Evolutionary conservation across 2,113 vertebrate genomes (phyloP), one percentile per base, ranked within the genome.

Genomic region (Xenus cinereus): DNA sequence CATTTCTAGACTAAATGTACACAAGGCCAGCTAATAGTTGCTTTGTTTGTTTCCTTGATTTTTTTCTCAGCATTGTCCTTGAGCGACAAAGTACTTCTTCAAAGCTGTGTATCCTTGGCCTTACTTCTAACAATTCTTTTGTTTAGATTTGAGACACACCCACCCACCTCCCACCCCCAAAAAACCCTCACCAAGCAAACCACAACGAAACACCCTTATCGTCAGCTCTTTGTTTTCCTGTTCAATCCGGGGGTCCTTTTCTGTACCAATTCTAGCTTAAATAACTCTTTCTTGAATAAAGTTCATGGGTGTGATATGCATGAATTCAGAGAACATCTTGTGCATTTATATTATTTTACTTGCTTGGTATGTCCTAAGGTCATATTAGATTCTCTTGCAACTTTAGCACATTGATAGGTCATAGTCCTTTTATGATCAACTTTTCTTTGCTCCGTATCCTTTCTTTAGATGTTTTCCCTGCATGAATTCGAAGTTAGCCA

Each of bases 161-260:
- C 9, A 5, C 14, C 2, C 6, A 6, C 18, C 3, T 5, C 12
- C 4, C 10, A 2, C 37, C 8, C 22, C 7, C 18, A 2, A 5
- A 14, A 75, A 32, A 62, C 11, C 0, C 7, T 5, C 24, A 77
- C 4, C 22, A 37, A 59, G 6, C 27, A 56, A 30, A 2, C 18
- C 23, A 26, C 15, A 39, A 30, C 6, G 39, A 51, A 15, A 4
- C 1, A 2, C 3, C 5, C 18, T 56, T 50, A 21, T 12, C 23
- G 27, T 43, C 59, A 57, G 23, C 10, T 76, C 10, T 12, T 24
- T 35, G 9, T 77, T 78, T 50, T 83, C 12, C 33, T 80, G 9
- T 43, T 92, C 50, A n/a, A 6, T 35, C 27, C 73, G 13, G 37
- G 23, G 17, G 4, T 51, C 48, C 27, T 53, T 33, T 77, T 74